These are phyloP conservation scores for Chaunax sp. DNA, from an alignment of 2,797 vertebrate genomes.

Conservation along the genomic window DNA sequence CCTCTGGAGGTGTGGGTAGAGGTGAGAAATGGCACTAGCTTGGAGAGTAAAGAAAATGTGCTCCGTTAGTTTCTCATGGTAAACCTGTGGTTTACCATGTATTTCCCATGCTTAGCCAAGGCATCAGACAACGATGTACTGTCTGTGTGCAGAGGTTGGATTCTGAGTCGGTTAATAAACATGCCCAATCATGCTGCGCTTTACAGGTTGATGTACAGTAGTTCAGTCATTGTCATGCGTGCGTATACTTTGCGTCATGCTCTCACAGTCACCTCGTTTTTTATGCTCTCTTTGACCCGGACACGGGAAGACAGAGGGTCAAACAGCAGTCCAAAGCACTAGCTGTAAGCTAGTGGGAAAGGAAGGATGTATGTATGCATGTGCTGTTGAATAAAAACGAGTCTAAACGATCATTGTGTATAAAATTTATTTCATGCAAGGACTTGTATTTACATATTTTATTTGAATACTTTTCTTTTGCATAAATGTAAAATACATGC, in stretches of 20 bases:
- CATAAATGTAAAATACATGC: conserved; percentile 99
- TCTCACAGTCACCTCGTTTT: conserved; percentile 69
- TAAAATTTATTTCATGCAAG: conserved; percentile 99
- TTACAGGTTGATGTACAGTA: conserved; percentile 58
- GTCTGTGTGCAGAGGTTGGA: conserved; percentile 71
- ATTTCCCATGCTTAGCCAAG: conserved; percentile 80
- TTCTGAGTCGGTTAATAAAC: conserved; percentile 72
- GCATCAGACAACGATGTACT: conserved; percentile 63
- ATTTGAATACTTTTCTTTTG: conserved; percentile 89
- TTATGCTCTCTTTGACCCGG: conserved; percentile 68
- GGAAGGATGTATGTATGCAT: conserved; percentile 75
- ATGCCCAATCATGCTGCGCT: conserved; percentile 80
- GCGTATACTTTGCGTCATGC: conserved; percentile 73
- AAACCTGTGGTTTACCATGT: conserved; percentile 83
- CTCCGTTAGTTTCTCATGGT: conserved; percentile 81
- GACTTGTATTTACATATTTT: conserved; percentile 87
- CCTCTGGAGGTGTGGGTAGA: conserved; percentile 57
- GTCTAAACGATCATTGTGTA: conserved; percentile 87
- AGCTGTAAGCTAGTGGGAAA: conserved; percentile 53
- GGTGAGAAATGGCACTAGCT: conserved; percentile 64
- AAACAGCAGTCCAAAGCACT: conserved; percentile 70
- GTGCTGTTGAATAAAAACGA: conserved; percentile 86
- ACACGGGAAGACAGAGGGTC: conserved; percentile 52
- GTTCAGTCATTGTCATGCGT: conserved; percentile 78
- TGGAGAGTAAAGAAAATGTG: conserved; percentile 75